Percentiles rank a stretch among this genome's conserved stretches.
Conservation (phyloP, 2,113 vertebrate genomes). For the Oostethus manadensis region DNA sequence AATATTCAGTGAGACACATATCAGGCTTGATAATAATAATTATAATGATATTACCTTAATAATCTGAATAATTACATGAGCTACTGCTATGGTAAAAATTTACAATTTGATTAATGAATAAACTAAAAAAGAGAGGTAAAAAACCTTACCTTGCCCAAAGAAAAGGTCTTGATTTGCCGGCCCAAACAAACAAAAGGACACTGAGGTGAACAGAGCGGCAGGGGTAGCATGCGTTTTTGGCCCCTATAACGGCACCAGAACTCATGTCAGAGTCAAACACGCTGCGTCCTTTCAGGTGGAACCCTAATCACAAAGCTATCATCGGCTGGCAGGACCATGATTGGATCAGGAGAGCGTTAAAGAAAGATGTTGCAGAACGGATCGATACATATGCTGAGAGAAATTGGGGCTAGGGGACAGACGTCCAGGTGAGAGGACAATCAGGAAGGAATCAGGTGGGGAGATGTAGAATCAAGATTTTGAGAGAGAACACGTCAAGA, state of each 20-base stretch:
- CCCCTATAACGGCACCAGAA: slow-evolving; percentile 12
- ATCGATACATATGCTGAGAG: slow-evolving; percentile 30
- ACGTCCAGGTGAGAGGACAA: background rate
- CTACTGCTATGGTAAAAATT: too few relatives aligned
- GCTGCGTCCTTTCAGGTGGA: slow-evolving; percentile 13
- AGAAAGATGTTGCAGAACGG: slow-evolving; percentile 10
- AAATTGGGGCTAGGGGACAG: background rate
- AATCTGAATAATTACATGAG: too few relatives aligned
- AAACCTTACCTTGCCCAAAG: too few relatives aligned
- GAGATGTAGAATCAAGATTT: background rate
- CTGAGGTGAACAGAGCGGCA: too few relatives aligned
- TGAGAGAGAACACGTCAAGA: background rate
- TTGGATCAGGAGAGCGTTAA: slow-evolving; percentile 26
- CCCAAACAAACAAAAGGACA: too few relatives aligned
- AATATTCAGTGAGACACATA: too few relatives aligned
- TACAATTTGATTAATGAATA: too few relatives aligned
- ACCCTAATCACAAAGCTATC: slow-evolving; percentile 41
- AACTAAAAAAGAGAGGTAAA: too few relatives aligned
- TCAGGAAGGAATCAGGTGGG: background rate
- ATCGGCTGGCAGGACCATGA: slow-evolving; percentile 33
- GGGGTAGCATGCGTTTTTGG: too few relatives aligned
- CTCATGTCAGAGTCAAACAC: background rate
- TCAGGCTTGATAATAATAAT: too few relatives aligned
- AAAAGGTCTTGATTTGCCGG: too few relatives aligned
- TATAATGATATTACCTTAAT: too few relatives aligned